These are phyloP conservation scores for Eunapius fragilis DNA, from an alignment of 37 sponge, comb jelly and placozoan species.

Conservation along the genomic window DNA sequence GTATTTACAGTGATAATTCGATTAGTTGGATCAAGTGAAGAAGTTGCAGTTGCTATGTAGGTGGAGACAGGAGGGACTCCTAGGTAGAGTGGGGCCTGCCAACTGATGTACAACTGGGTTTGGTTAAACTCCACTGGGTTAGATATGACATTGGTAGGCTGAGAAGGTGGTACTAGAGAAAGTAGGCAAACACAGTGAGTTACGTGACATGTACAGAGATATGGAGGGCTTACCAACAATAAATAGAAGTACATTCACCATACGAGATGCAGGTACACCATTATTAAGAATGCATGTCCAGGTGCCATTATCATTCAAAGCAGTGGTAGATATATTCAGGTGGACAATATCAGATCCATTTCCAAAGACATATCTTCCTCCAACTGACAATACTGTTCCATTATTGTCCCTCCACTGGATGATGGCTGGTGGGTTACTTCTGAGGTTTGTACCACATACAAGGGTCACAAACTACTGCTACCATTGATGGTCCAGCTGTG, in stretches of 20 bases:
- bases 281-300: slow-evolving; percentile 18
- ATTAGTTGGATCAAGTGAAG: neutral
- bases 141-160: neutral
- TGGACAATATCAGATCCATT: slow-evolving; percentile 5
- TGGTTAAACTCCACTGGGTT: neutral
- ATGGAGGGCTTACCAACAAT: neutral
- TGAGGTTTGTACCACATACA: slow-evolving; percentile 24
- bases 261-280: neutral
- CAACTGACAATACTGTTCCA: neutral
- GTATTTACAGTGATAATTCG: neutral
- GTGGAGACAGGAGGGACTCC: neutral
- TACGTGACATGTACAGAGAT: neutral
- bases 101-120: neutral
- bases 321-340: neutral
- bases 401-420: slow-evolving; percentile 20
- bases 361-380: neutral
- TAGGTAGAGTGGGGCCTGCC: neutral
- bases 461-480: neutral
- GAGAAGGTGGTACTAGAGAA: neutral
- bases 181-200: neutral
- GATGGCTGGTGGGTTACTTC: slow-evolving; percentile 13
- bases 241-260: neutral
- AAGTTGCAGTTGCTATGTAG: neutral
- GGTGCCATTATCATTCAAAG: neutral
- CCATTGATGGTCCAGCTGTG: neutral